These are phyloP conservation scores for Charaxes varanes DNA, from an alignment of 1,140 invertebrate genomes.

Conservation along the genomic window DNA sequence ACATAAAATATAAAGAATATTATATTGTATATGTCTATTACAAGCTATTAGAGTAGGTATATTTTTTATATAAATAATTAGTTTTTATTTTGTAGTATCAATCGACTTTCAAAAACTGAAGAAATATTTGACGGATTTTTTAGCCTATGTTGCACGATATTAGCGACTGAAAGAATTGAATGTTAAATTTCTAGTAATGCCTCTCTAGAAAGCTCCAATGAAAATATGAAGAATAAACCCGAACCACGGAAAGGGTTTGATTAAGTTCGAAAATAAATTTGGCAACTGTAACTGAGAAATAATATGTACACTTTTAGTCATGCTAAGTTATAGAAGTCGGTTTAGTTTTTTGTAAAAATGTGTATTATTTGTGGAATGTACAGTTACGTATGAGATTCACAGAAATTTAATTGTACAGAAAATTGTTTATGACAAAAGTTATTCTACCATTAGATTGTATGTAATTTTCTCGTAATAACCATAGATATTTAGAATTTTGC, in stretches of 20 bases:
- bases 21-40: neutral
- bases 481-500: conserved; percentile 8
- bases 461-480: conserved; percentile 7
- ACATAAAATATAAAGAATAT: neutral
- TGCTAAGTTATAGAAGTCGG: neutral
- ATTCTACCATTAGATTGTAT: conserved; percentile 13
- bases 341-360: neutral
- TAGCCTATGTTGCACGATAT: too few species aligned
- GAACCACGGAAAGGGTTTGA: too few species aligned
- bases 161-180: too few species aligned
- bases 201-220: too few species aligned
- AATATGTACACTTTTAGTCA: neutral
- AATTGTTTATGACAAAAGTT: conserved; percentile 14
- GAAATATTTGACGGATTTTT: too few species aligned
- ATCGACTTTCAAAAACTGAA: too few species aligned
- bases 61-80: neutral
- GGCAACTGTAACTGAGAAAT: too few species aligned
- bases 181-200: too few species aligned
- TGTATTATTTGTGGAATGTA: conserved; percentile 47
- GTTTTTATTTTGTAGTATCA: too few species aligned
- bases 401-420: conserved; percentile 52
- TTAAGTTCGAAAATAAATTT: too few species aligned
- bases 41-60: neutral
- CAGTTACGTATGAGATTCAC: conserved; percentile 72
- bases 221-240: too few species aligned